Base-by-base conservation (phyloP, 2,797 vertebrate species). In the Hybognathus amarus region DNA sequence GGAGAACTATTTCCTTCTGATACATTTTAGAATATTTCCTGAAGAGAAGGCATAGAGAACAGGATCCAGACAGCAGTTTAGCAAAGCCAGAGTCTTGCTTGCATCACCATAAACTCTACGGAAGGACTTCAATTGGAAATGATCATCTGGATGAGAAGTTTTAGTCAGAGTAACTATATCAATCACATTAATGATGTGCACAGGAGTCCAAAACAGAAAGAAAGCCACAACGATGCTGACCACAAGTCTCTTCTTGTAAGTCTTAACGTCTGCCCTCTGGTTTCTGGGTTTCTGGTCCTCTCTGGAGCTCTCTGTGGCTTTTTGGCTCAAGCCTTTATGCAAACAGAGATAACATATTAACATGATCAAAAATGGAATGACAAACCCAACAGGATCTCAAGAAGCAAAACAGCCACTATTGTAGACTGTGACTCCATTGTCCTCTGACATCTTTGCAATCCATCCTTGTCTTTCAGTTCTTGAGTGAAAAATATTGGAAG, bases 181-280 rank as follows among this genome's bases (percentile, higher is more conserved):
- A 36, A 89, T 15, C 40, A 90, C 15, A 50, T 89, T 91, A 38
- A 85, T 78, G 22, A 88, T 52, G 22, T 91, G 87, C 15, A 84
- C 84, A 6, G 90, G 91, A 9, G 82, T 85, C 90, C 89, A 92
- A 66, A 88, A 85, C 27, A 89, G 0, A 68, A 90, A 84, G 76
- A 91, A 91, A 15, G 78, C 63, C 11, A 82, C 52, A 47, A 91
- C 77, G 9, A 91, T 85, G 73, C 87, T 88, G 27, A 82, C 82
- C 61, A 91, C 86, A 9, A 91, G 85, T 66, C 83, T 85, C 6
- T 27, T 74, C 24, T 69, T 85, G 2, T 40, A 77, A 67, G 18
- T 56, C 50, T 20, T n/a, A 42, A 38, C 10, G 4, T 74, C 36
- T 59, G 61, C 27, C 8, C 59, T 71, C 42, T 64, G 45, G 2